Percentiles rank a stretch among this genome's conserved stretches.
Evolutionary conservation across 2,113 vertebrate genomes (phyloP).

Genomic region (Entelurus aequoreus): DNA sequence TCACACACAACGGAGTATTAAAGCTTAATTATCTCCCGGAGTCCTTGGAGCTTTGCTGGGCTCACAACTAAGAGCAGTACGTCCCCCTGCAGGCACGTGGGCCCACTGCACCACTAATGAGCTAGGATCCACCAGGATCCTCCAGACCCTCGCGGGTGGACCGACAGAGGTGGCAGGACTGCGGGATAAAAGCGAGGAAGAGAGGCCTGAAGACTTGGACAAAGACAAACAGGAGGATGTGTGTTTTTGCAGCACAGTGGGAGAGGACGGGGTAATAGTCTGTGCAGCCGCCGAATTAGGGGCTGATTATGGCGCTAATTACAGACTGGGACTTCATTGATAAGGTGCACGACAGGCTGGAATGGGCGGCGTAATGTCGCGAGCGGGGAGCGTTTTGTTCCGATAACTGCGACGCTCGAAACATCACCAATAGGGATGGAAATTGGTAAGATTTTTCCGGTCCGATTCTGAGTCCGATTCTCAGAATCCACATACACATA

Average conservation of each 20-base stretch:
- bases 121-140: conserved; percentile 47
- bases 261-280: conserved; percentile 49
- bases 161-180: conserved; percentile 27
- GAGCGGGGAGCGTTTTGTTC: conserved; percentile 6
- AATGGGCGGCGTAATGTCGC: conserved; percentile 39
- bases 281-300: conserved; percentile 72
- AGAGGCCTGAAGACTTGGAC: conserved; percentile 1
- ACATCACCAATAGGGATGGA: neutral
- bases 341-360: conserved; percentile 70
- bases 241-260: conserved; percentile 19
- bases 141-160: conserved; percentile 30
- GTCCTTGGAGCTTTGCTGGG: conserved; percentile 50
- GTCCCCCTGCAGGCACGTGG: conserved; percentile 38
- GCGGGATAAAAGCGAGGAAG: conserved; percentile 12
- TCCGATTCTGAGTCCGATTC: no score
- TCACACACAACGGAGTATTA: conserved; percentile 30
- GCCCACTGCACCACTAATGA: conserved; percentile 54
- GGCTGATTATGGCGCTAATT: conserved; percentile 82
- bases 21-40: conserved; percentile 66
- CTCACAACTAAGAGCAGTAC: conserved; percentile 31
- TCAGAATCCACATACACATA: no score
- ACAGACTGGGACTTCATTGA: conserved; percentile 73
- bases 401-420: neutral
- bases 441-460: no score
- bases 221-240: conserved; percentile 4